phyloP scores from a whole-genome alignment of 1,140 invertebrate genomes.

The Neodiprion lecontei region DNA sequence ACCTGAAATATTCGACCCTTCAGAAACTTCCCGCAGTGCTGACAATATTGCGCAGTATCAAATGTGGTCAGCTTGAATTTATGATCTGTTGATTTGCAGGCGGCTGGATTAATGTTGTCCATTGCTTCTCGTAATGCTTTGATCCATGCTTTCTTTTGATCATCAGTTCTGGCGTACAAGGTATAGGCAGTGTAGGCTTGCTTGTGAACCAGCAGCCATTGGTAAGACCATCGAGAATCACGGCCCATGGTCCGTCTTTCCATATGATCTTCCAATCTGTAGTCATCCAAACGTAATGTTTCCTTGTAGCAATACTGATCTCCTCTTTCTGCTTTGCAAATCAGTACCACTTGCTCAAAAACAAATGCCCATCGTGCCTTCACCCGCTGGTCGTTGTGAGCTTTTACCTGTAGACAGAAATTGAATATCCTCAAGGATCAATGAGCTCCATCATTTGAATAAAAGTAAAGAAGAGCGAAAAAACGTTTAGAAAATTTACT shows the following conservation, averaged over 20 bases:
- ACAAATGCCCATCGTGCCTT: constrained; percentile 93
- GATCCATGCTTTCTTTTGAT: constrained; percentile 89
- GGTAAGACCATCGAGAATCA: constrained; percentile 79
- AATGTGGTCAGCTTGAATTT: constrained; percentile 90
- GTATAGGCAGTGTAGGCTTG: constrained; percentile 86
- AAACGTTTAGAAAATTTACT: no score
- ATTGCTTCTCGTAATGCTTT: constrained; percentile 90
- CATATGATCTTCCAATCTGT: constrained; percentile 82
- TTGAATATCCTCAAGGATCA: background rate
- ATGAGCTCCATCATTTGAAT: no score
- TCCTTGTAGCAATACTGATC: constrained; percentile 93
- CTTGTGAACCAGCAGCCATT: constrained; percentile 85
- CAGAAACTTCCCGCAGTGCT: constrained; percentile 85
- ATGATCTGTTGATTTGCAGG: constrained; percentile 80
- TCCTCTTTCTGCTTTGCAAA: constrained; percentile 89
- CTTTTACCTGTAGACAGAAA: constrained; percentile 67
- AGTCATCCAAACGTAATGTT: constrained; percentile 84
- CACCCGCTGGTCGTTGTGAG: constrained; percentile 86
- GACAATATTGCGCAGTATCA: constrained; percentile 79
- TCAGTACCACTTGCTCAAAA: constrained; percentile 95
- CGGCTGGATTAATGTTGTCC: constrained; percentile 88
- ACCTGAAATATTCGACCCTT: constrained; percentile 89
- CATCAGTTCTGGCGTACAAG: constrained; percentile 87
- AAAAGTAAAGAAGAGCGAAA: no score
- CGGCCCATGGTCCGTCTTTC: constrained; percentile 68